phyloP scores from a whole-genome alignment of 2,113 vertebrate species.

The Mirounga angustirostris region DNA sequence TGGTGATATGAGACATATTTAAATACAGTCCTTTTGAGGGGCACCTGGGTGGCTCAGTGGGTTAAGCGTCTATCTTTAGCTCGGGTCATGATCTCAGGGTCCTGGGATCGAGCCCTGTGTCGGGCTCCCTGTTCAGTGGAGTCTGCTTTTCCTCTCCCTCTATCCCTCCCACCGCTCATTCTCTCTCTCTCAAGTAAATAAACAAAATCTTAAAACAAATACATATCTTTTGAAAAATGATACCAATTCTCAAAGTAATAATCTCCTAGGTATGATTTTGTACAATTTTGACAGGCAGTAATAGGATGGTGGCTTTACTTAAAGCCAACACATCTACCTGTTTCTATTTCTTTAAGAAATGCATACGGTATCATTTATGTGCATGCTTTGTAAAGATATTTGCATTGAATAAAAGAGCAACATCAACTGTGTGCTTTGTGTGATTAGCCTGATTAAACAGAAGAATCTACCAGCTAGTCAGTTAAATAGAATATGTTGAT shows the following conservation, averaged over 20 bases:
- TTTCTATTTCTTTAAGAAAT: background rate
- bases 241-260: background rate
- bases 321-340: background rate
- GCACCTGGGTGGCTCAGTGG: background rate
- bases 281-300: background rate
- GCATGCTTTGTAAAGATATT: background rate
- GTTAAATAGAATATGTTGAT: background rate
- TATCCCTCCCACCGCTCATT: background rate
- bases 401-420: background rate
- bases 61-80: background rate
- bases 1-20: background rate
- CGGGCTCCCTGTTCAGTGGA: background rate
- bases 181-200: background rate
- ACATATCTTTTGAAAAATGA: background rate
- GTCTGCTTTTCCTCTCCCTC: background rate
- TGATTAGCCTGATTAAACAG: slow-evolving; percentile 17
- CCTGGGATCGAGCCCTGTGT: background rate
- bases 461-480: background rate
- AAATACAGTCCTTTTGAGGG: background rate
- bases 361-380: background rate
- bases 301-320: background rate
- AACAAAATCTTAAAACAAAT: background rate
- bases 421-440: background rate
- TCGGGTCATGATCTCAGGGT: background rate
- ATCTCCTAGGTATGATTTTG: background rate